phyloP scores from a whole-genome alignment of 1,140 invertebrate species.

The Drosophila melanica region DNA sequence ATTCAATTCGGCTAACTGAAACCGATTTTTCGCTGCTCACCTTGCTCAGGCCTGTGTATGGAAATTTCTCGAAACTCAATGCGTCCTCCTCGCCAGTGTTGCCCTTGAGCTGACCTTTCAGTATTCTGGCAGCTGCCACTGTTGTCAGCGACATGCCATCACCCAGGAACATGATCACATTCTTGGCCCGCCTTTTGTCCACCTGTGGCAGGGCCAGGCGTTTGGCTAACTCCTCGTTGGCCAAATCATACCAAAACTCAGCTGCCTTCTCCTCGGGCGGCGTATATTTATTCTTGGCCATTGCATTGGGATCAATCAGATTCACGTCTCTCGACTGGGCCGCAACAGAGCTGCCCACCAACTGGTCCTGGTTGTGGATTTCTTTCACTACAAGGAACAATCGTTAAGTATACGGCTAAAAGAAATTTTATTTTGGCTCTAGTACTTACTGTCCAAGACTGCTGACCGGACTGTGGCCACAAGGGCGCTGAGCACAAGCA shows the following conservation, averaged over 20 bases:
- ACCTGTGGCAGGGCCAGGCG: slow-evolving; percentile 33
- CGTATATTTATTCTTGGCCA: slow-evolving; percentile 57
- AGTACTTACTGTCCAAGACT: slow-evolving; percentile 24
- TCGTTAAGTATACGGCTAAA: not conserved
- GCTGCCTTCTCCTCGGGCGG: slow-evolving; percentile 62
- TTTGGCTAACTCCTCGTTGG: slow-evolving; percentile 58
- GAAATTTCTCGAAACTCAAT: slow-evolving; percentile 91
- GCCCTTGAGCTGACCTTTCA: slow-evolving; percentile 86
- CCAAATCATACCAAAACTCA: slow-evolving; percentile 66
- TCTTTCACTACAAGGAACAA: slow-evolving; percentile 9
- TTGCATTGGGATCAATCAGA: slow-evolving; percentile 20
- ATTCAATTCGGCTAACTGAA: too few relatives aligned
- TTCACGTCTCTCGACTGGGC: not conserved
- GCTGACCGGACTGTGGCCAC: slow-evolving; percentile 19
- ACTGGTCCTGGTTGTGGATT: slow-evolving; percentile 28
- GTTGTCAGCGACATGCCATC: slow-evolving; percentile 92
- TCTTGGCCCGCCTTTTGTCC: slow-evolving; percentile 86
- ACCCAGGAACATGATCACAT: slow-evolving; percentile 90
- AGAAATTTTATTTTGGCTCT: not conserved
- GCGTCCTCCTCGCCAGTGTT: slow-evolving; percentile 87
- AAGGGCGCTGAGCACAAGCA: slow-evolving; percentile 13
- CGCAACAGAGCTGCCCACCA: slow-evolving; percentile 7
- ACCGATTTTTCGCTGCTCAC: slow-evolving; percentile 33
- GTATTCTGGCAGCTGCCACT: slow-evolving; percentile 88
- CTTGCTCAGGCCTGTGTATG: slow-evolving; percentile 88